Evolutionary conservation across 2,113 vertebrate genomes (phyloP).

Genomic region (Microcebus griseorufus): DNA sequence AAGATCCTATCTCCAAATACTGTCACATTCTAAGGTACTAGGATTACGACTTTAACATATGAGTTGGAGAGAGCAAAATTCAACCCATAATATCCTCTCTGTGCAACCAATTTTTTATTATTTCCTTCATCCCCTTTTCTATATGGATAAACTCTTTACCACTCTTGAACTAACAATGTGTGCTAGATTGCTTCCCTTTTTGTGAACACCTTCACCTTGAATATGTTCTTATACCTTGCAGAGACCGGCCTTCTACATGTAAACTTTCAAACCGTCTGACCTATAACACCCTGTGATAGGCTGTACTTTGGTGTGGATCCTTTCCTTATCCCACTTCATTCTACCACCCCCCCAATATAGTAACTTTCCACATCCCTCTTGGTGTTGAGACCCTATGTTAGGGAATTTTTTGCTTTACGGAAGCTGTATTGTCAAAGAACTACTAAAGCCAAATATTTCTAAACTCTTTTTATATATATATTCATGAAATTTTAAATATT

Average conservation of each 20-base stretch:
- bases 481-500: too few species aligned
- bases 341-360: not conserved
- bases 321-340: not conserved
- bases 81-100: not conserved
- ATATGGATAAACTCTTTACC: not conserved
- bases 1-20: too few species aligned
- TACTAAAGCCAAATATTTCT: not conserved
- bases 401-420: not conserved
- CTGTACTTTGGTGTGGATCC: not conserved
- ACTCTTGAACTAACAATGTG: not conserved
- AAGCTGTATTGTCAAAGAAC: not conserved
- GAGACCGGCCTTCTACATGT: not conserved
- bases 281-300: not conserved
- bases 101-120: not conserved
- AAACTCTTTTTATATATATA: not conserved
- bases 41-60: not conserved
- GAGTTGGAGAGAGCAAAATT: not conserved
- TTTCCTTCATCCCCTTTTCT: not conserved
- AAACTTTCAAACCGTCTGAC: not conserved
- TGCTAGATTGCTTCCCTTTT: not conserved
- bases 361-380: not conserved
- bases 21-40: not conserved
- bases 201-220: not conserved
- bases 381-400: not conserved
- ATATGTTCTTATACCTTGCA: not conserved